Base-by-base conservation (phyloP, 2,888 invertebrate genomes). In the Notodromas monacha region DNA sequence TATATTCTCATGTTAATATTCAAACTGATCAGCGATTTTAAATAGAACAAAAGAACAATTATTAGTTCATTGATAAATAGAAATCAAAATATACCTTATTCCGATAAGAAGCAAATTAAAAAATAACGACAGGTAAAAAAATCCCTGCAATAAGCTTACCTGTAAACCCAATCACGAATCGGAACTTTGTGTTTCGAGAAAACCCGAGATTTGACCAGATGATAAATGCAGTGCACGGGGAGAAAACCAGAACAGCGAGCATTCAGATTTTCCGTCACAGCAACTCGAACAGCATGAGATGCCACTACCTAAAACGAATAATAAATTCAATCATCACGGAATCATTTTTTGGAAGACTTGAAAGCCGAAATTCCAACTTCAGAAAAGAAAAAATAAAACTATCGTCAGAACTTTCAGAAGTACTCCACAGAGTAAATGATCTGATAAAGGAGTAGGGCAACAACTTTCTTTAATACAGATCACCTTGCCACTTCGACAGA, bases 141-240 rank as follows among this genome's bases (percentile, higher is more conserved):
- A n/a, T n/a, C n/a, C n/a, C n/a, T n/a, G n/a, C n/a, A n/a, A n/a
- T n/a, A n/a, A n/a, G n/a, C 43, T 41, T 52, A 58, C 41, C 49
- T 47, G 43, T 79, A 86, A 37, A 89, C 86, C 89, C 89, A 89
- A 42, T 68, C 73, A 51, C 81, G 84, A 4, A 89, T 84, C 0
- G 79, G 76, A 2, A 89, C 84, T 49, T 77, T 74, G 46, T 89
- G 77, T 47, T 86, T 89, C 1, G 81, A 73, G 47, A 89, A 89
- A 1, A 81, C 77, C 37, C 86, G 56, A 4, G 77, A 81, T 47
- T 84, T 84, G 10, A 92, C 54, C 28, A 89, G 53, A 45, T 89
- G 89, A 45, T 86, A 79, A 39, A 89, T 81, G 46, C 89, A 89
- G 48, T 89, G 86, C 11, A 89, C 73, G 0, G 89, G 86, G 31